These are phyloP conservation scores for Delichon dasypus DNA, from an alignment of 2,797 vertebrate species.

Conservation along the genomic window DNA sequence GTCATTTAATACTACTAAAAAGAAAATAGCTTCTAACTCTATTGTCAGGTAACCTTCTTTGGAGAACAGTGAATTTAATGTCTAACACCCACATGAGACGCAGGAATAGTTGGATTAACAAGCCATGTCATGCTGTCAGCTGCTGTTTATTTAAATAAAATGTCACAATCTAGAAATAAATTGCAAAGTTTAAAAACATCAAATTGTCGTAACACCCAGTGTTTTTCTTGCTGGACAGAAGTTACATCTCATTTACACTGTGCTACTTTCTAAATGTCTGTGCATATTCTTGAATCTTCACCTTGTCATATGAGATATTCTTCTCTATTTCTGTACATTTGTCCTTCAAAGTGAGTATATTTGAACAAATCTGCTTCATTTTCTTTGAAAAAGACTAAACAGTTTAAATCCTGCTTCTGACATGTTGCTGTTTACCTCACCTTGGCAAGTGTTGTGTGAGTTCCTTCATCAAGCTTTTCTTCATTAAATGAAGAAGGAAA, in stretches of 20 bases:
- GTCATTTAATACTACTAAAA: constrained; percentile 24
- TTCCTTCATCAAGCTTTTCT: neutral
- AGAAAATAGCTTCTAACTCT: constrained; percentile 54
- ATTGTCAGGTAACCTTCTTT: constrained; percentile 72
- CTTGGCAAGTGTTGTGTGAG: neutral
- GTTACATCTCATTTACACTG: constrained; percentile 56
- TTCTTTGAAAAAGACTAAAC: neutral
- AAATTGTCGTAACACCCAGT: constrained; percentile 63
- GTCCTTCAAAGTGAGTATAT: neutral
- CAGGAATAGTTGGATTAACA: constrained; percentile 78
- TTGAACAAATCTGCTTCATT: neutral
- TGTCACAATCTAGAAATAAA: constrained; percentile 80
- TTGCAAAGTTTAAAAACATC: constrained; percentile 73
- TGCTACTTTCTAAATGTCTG: neutral
- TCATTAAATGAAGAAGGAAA: neutral
- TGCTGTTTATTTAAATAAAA: constrained; percentile 82
- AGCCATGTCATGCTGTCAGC: constrained; percentile 77
- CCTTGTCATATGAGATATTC: neutral
- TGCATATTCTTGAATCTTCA: neutral
- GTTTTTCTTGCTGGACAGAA: constrained; percentile 67
- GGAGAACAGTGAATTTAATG: constrained; percentile 72
- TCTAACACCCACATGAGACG: constrained; percentile 74
- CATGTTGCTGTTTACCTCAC: neutral
- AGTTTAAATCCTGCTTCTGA: neutral
- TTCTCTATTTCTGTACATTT: neutral